phyloP scores from a whole-genome alignment of 2,797 vertebrate species.

The Paramormyrops hopkinsi region DNA sequence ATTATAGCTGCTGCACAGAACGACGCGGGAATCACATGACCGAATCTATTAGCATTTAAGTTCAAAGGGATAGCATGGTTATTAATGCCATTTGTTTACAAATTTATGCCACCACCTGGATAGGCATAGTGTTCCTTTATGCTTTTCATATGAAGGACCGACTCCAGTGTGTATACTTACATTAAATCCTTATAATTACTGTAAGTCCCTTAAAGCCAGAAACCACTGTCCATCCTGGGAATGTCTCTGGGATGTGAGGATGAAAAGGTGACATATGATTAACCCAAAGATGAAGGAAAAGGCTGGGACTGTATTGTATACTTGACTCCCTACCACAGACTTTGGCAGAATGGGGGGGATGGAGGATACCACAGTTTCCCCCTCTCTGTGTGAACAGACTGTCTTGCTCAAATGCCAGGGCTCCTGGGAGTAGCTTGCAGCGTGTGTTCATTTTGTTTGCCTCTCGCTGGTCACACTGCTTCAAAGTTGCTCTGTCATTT shows the following conservation, averaged over 20 bases:
- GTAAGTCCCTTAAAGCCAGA: not conserved
- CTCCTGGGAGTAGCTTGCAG: not conserved
- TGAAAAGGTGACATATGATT: not conserved
- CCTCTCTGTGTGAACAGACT: not conserved
- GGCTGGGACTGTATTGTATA: not conserved
- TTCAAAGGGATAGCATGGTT: slow-evolving; percentile 15
- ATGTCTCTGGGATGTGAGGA: not conserved
- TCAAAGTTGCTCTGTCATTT: not conserved
- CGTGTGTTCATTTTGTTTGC: not conserved
- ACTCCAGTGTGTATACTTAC: not conserved
- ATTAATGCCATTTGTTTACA: slow-evolving; percentile 21
- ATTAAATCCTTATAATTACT: not conserved
- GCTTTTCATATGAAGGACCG: not conserved
- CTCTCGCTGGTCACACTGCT: not conserved
- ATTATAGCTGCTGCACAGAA: slow-evolving; percentile 2
- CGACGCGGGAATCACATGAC: not conserved
- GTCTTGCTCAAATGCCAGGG: not conserved
- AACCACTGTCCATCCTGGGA: not conserved
- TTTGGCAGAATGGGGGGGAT: not conserved
- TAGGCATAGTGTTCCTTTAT: not conserved
- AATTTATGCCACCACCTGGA: slow-evolving; percentile 11
- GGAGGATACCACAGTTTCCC: not conserved
- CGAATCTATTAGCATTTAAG: slow-evolving; percentile 26
- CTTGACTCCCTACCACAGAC: not conserved
- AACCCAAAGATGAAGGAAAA: not conserved